phyloP scores from a whole-genome alignment of 64 coral and sea anemone species.

The Montipora efflorescens region DNA sequence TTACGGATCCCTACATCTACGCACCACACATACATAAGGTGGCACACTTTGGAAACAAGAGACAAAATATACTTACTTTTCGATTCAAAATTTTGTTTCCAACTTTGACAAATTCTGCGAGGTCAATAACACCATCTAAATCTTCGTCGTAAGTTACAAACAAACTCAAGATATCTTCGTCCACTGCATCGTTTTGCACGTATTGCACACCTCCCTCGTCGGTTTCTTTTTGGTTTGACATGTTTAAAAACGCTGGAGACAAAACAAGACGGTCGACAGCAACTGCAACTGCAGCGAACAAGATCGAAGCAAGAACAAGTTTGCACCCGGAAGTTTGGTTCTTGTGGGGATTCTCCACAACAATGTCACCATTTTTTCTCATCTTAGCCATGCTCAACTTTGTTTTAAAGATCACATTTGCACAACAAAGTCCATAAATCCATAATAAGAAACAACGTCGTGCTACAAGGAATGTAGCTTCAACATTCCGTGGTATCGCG shows the following conservation, averaged over 20 bases:
- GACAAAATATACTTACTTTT: constrained; percentile 45
- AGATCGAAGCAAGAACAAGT: constrained; percentile 19
- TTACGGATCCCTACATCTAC: neutral
- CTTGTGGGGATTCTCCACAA: neutral
- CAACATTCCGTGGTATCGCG: too few relatives aligned
- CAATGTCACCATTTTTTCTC: neutral
- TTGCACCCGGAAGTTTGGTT: constrained; percentile 1
- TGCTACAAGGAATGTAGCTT: too few relatives aligned
- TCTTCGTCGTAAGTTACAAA: constrained; percentile 90
- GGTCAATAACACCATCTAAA: constrained; percentile 74
- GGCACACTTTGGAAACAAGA: neutral
- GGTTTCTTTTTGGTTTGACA: too few relatives aligned
- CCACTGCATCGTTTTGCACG: constrained; percentile 12
- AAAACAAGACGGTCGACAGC: constrained; percentile 32
- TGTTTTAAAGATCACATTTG: neutral
- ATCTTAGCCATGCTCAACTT: neutral
- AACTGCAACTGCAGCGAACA: constrained; percentile 8
- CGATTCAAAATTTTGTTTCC: constrained; percentile 77
- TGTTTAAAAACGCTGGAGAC: neutral
- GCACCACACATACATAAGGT: neutral
- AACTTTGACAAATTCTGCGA: constrained; percentile 82
- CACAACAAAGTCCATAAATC: too few relatives aligned
- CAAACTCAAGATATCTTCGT: constrained; percentile 63
- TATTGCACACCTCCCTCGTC: neutral
- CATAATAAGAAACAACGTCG: neutral